Conservation (phyloP, 2,888 invertebrate species). For the Villa cingulata region DNA sequence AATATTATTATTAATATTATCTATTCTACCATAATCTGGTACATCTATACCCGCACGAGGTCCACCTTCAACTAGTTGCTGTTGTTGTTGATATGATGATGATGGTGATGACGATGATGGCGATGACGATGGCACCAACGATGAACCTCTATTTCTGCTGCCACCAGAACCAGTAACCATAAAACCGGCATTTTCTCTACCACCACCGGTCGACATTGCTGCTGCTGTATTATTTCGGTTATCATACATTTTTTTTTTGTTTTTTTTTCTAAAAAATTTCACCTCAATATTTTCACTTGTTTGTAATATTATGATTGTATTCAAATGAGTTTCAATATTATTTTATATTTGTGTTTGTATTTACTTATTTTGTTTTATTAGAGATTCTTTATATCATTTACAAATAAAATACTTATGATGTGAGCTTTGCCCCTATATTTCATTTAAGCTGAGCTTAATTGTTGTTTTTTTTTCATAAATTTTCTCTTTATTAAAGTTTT, state of each 20-base stretch:
- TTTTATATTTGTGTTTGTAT: not conserved
- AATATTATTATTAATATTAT: slow-evolving; percentile 1
- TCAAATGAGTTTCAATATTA: too few species aligned
- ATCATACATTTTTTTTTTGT: slow-evolving; percentile 1
- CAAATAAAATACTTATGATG: too few species aligned
- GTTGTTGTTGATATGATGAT: too few species aligned
- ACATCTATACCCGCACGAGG: slow-evolving; percentile 31
- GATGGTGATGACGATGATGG: slow-evolving; percentile 19
- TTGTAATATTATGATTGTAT: too few species aligned
- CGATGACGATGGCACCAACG: slow-evolving; percentile 19
- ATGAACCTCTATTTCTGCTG: slow-evolving; percentile 5
- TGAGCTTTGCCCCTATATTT: too few species aligned
- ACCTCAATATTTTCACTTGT: too few species aligned
- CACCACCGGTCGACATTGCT: not conserved
- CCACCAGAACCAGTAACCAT: slow-evolving; percentile 14
- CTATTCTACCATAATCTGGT: slow-evolving; percentile 15
- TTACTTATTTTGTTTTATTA: not conserved
- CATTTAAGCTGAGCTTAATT: too few species aligned
- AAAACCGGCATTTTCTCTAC: slow-evolving; percentile 21
- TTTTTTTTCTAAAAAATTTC: not conserved
- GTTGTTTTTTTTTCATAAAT: too few species aligned
- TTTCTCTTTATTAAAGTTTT: too few species aligned
- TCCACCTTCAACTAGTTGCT: slow-evolving; percentile 29
- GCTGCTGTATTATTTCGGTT: not conserved
- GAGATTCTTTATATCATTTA: too few species aligned